Base-by-base conservation (phyloP, 2,888 invertebrate species). In the Diplazon laetatorius region DNA sequence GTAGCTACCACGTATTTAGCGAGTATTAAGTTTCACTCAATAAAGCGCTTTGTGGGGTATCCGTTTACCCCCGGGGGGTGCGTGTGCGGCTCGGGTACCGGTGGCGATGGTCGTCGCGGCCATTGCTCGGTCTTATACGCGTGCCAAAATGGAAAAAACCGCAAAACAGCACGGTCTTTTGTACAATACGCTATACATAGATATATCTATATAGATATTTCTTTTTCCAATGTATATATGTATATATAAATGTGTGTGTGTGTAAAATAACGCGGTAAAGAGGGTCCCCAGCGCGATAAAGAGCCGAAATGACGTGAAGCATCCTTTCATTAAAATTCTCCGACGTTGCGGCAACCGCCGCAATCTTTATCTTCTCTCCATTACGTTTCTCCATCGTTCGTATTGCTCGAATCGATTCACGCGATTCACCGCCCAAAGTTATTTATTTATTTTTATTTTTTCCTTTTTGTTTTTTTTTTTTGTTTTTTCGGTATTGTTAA, bases 21-120 rank as follows among this genome's bases (percentile, higher is more conserved):
- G 85, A 84, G 87, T 86, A 90, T 91, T 89, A 87, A 86, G 81
- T 90, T 90, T 89, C 89, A 82, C 86, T 88, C 87, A 88, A 89
- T 90, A 88, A 90, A 90, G 88, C 86, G 88, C 88, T 89, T 90
- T 90, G 88, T 88, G 85, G 84, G 87, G 84, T 90, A 89, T 90
- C 90, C 88, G 86, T 83, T 91, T 91, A 90, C 90, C 78, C 75
- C 78, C 69, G 70, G 50, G 68, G 48, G 25, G n/a, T n/a, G n/a
- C 22, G 63, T 50, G 63, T 74, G 69, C 63, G 63, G 52, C 63
- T 37, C 52, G 72, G 50, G 42, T 22, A n/a, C 22, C 48, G 25
- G 59, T 39, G 25, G 52, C 35, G 48, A 44, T 57, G 63, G 59
- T 20, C 25, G 46, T 35, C 9, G 8, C 37, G 50, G 20, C n/a